A percentile compares a stretch with the other conserved stretches of the same genome.
Conservation (phyloP, 2,888 invertebrate species). For the Cordilura impudica region DNA sequence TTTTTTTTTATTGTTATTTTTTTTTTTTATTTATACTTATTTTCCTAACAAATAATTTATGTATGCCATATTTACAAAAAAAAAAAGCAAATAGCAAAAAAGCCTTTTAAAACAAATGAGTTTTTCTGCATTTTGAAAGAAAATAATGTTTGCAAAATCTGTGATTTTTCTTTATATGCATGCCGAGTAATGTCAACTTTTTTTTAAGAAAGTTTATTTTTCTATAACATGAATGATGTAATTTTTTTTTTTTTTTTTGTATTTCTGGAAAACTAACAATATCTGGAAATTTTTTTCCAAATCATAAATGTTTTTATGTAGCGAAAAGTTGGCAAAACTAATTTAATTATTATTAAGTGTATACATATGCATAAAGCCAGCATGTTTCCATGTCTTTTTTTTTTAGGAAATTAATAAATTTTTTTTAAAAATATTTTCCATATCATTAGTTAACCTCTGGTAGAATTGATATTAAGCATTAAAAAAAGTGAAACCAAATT, state of each 20-base stretch:
- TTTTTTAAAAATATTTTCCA: too few relatives aligned
- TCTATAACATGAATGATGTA: conserved; percentile 66
- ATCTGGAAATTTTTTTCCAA: conserved; percentile 11
- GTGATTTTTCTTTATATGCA: conserved; percentile 57
- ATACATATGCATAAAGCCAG: too few relatives aligned
- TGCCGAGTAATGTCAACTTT: conserved; percentile 56
- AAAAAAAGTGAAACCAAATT: too few relatives aligned
- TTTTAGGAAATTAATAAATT: too few relatives aligned
- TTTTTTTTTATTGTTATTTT: conserved; percentile 18
- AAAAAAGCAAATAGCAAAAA: conserved; percentile 13
- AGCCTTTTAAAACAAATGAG: conserved; percentile 30
- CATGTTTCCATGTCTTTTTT: too few relatives aligned
- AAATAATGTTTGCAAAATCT: conserved; percentile 35
- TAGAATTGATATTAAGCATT: too few relatives aligned
- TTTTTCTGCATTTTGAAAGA: conserved; percentile 46
- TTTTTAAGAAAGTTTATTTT: conserved; percentile 28
- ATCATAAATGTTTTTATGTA: background rate
- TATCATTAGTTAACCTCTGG: too few relatives aligned
- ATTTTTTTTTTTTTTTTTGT: conserved; percentile 68
- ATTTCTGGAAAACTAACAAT: conserved; percentile 19
- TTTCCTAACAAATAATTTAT: conserved; percentile 55
- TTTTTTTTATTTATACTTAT: conserved; percentile 13
- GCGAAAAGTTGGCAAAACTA: conserved; percentile 56
- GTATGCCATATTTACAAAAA: conserved; percentile 33
- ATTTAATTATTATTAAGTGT: conserved; percentile 15